phyloP scores from a whole-genome alignment of 53 echinoderm and acorn worm species.

The Mesocentrotus franciscanus region DNA sequence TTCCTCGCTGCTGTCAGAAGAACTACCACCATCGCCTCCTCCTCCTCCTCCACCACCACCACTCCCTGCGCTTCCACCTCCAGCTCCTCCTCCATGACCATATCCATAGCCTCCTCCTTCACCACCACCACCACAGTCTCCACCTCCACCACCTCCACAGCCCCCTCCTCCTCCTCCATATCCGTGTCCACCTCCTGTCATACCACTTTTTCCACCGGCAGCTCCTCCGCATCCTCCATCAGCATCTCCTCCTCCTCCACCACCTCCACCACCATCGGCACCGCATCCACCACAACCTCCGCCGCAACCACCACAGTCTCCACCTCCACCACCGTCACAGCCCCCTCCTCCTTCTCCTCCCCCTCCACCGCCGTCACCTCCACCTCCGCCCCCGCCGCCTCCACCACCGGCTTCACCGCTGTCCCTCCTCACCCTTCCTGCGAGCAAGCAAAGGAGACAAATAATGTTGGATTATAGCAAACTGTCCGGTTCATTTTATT shows the following conservation, averaged over 20 bases:
- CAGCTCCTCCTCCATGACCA: constrained; percentile 9
- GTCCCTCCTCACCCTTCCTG: constrained; percentile 25
- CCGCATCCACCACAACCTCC: not conserved
- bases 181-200: not conserved
- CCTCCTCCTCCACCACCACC: constrained; percentile 34
- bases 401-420: constrained; percentile 16
- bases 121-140: not conserved
- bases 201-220: not conserved
- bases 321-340: not conserved
- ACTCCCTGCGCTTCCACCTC: not conserved
- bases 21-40: not conserved
- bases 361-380: not conserved
- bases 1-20: not conserved
- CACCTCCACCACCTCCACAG: not conserved
- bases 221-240: not conserved
- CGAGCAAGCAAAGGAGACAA: not conserved
- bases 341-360: not conserved
- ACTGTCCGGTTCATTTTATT: not conserved
- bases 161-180: not conserved
- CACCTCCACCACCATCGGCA: not conserved
- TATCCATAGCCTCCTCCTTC: not conserved
- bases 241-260: not conserved
- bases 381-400: constrained; percentile 2
- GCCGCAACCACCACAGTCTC: not conserved
- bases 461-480: not conserved